Conservation (phyloP, 2,797 vertebrate genomes). For the Agapornis canus region DNA sequence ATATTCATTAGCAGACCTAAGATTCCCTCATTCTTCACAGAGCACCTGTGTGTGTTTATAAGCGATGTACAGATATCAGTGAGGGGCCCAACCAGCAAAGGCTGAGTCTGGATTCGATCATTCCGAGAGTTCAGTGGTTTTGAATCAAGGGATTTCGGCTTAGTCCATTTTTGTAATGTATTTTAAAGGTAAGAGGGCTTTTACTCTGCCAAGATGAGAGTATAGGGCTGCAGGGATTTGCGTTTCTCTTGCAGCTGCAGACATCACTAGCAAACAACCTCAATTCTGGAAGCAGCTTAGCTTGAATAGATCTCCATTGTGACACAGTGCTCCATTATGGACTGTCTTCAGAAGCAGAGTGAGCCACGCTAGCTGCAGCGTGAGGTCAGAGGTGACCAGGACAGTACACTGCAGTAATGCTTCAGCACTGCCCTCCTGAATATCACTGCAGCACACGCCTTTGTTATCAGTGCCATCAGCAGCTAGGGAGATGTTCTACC, state of each 20-base stretch:
- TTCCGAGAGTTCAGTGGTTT: neutral
- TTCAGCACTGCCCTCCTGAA: neutral
- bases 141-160: constrained; percentile 3
- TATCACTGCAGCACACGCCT: neutral
- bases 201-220: constrained; percentile 44
- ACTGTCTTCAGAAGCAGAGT: neutral
- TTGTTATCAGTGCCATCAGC: neutral
- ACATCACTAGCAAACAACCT: neutral
- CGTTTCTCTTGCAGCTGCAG: constrained; percentile 49
- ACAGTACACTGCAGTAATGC: neutral
- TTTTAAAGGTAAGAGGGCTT: constrained; percentile 58
- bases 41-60: constrained; percentile 15
- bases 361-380: neutral
- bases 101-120: constrained; percentile 43
- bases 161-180: constrained; percentile 20
- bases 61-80: neutral
- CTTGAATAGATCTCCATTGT: neutral
- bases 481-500: neutral
- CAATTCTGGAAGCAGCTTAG: neutral
- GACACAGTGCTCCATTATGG: neutral
- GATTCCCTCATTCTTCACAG: neutral
- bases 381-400: neutral
- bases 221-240: constrained; percentile 34
- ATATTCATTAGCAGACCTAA: neutral
- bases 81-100: neutral